These are phyloP conservation scores for Drosophila parthenogenetica DNA, from an alignment of 2,888 invertebrate genomes.

Conservation along the genomic window DNA sequence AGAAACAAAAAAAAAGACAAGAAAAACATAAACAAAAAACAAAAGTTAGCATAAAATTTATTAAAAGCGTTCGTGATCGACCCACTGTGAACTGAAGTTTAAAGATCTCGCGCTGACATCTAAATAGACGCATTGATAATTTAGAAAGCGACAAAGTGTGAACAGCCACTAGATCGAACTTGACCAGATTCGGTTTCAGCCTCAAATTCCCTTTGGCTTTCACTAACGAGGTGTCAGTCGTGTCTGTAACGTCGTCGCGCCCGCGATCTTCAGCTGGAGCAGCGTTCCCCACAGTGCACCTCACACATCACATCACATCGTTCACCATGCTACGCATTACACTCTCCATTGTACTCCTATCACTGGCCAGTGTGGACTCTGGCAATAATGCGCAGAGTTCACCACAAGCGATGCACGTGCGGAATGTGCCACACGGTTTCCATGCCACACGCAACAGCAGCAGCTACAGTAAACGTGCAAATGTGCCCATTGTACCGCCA, in stretches of 20 bases:
- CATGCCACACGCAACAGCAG: constrained; percentile 28
- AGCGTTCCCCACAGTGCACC: neutral
- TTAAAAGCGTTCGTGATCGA: constrained; percentile 31
- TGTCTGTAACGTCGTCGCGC: constrained; percentile 23
- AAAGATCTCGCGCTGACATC: constrained; percentile 31
- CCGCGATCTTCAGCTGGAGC: constrained; percentile 12
- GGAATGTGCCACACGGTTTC: constrained; percentile 48
- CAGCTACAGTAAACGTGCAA: constrained; percentile 9
- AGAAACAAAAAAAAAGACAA: neutral
- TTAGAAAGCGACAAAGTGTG: constrained; percentile 62
- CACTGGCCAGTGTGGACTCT: constrained; percentile 73
- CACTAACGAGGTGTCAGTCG: constrained; percentile 24
- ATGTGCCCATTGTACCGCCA: constrained; percentile 24
- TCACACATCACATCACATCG: constrained; percentile 2
- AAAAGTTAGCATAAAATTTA: constrained; percentile 14
- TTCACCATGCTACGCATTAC: constrained; percentile 66
- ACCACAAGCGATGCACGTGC: constrained; percentile 9
- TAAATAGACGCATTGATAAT: constrained; percentile 55
- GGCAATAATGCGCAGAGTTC: constrained; percentile 53
- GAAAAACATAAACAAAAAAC: constrained; percentile 4
- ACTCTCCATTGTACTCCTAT: constrained; percentile 59
- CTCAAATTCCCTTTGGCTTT: constrained; percentile 15
- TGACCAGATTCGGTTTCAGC: constrained; percentile 5
- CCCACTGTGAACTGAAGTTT: constrained; percentile 50
- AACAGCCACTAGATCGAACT: constrained; percentile 27